Percentiles rank a stretch among this genome's conserved stretches.
Conservation (phyloP, 2,797 vertebrate genomes). For the Lophius americanus region DNA sequence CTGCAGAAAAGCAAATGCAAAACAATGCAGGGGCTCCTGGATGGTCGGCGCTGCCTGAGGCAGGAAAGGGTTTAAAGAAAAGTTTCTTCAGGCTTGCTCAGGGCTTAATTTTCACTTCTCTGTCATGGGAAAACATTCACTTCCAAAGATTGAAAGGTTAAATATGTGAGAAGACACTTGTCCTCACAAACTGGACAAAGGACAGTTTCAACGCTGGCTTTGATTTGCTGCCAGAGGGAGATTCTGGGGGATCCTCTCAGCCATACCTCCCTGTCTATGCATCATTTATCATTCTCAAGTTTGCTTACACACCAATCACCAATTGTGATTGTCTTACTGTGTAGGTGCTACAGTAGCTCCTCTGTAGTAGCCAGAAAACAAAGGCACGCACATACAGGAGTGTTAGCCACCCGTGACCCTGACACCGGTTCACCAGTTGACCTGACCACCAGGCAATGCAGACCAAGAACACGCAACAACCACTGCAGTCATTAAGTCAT, state of each 20-base stretch:
- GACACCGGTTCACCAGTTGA: too few relatives aligned
- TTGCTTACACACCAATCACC: too few relatives aligned
- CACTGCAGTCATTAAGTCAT: too few relatives aligned
- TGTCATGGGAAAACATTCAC: slow-evolving; percentile 14
- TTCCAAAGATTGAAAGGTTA: slow-evolving; percentile 6
- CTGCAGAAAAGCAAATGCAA: slow-evolving; percentile 19
- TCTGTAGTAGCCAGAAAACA: too few relatives aligned
- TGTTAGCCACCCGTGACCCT: too few relatives aligned
- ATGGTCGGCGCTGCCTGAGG: slow-evolving; percentile 11
- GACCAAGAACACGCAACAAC: too few relatives aligned
- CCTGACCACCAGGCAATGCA: too few relatives aligned
- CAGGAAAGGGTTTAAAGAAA: slow-evolving; percentile 19
- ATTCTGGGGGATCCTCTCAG: neutral
- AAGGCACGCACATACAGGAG: too few relatives aligned
- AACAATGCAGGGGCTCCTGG: slow-evolving; percentile 11
- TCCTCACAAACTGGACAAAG: slow-evolving; percentile 16
- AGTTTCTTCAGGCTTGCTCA: neutral
- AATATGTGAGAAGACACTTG: slow-evolving; percentile 7
- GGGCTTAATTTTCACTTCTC: slow-evolving; percentile 21
- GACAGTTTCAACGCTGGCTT: neutral
- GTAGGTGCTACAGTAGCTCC: too few relatives aligned
- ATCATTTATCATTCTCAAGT: too few relatives aligned
- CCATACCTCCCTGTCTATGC: too few relatives aligned
- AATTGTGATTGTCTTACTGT: too few relatives aligned
- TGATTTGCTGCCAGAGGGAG: neutral